Conservation (phyloP, 2,888 invertebrate species). For the Chrysodeixis includens region DNA sequence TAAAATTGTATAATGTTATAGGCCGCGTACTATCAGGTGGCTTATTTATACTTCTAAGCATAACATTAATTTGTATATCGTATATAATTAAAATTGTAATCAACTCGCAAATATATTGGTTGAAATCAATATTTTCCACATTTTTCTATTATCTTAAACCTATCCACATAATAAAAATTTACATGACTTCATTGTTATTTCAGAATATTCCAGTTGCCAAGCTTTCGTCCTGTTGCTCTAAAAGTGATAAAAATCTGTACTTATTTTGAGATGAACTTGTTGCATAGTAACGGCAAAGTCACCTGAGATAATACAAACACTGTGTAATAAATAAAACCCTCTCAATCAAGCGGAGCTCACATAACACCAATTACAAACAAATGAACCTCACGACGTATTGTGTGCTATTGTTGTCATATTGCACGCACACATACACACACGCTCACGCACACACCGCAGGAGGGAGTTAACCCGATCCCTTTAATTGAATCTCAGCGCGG, state of each 20-base stretch:
- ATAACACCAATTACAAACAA: constrained; percentile 38
- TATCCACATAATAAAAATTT: too few relatives aligned
- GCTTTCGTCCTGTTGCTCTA: too few relatives aligned
- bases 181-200: too few relatives aligned
- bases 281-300: background rate
- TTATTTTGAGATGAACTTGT: background rate
- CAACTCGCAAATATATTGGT: too few relatives aligned
- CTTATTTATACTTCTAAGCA: too few relatives aligned
- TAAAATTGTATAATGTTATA: background rate
- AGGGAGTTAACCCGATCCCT: constrained; percentile 36
- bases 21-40: background rate
- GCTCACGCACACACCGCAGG: background rate
- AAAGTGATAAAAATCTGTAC: too few relatives aligned
- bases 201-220: too few relatives aligned
- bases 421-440: background rate
- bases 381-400: constrained; percentile 11
- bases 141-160: too few relatives aligned
- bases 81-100: too few relatives aligned
- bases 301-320: background rate
- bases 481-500: constrained; percentile 43
- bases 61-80: too few relatives aligned
- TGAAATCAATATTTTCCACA: too few relatives aligned
- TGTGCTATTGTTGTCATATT: constrained; percentile 21
- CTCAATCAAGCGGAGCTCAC: background rate
- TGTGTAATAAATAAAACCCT: background rate